phyloP scores from a whole-genome alignment of 1,140 invertebrate genomes.

The Sminthurides bifidus region DNA sequence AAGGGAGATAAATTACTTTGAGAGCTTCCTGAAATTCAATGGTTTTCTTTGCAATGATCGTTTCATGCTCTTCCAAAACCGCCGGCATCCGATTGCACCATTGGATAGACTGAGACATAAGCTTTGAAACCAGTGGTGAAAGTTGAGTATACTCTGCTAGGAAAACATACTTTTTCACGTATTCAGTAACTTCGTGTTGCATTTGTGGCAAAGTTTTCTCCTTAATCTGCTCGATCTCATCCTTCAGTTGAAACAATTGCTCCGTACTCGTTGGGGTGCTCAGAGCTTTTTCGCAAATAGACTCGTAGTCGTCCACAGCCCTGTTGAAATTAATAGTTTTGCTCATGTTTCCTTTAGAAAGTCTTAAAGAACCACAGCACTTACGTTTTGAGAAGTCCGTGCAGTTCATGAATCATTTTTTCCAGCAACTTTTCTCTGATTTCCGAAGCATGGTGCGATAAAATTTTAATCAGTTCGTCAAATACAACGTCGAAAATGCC shows the following conservation, averaged over 20 bases:
- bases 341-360: conserved; percentile 17
- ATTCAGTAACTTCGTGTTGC: conserved; percentile 57
- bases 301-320: conserved; percentile 70
- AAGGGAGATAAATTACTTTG: conserved; percentile 42
- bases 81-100: conserved; percentile 69
- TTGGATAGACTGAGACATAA: conserved; percentile 71
- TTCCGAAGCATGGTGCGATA: conserved; percentile 54
- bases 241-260: conserved; percentile 67
- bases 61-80: conserved; percentile 66
- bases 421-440: conserved; percentile 57
- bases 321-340: conserved; percentile 38
- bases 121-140: conserved; percentile 68
- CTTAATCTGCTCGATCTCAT: conserved; percentile 63
- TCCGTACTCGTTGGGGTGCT: conserved; percentile 68
- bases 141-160: conserved; percentile 66
- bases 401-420: conserved; percentile 66
- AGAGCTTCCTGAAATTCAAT: conserved; percentile 74
- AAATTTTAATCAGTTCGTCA: conserved; percentile 58
- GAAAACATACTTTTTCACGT: conserved; percentile 46
- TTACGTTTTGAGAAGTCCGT: conserved; percentile 61
- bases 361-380: conserved; percentile 31
- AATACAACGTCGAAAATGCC: conserved; percentile 79
- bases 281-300: conserved; percentile 63
- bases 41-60: conserved; percentile 67
- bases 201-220: conserved; percentile 55